Conservation (phyloP, 92 coral and sea anemone genomes). For the Actinostola sp. region DNA sequence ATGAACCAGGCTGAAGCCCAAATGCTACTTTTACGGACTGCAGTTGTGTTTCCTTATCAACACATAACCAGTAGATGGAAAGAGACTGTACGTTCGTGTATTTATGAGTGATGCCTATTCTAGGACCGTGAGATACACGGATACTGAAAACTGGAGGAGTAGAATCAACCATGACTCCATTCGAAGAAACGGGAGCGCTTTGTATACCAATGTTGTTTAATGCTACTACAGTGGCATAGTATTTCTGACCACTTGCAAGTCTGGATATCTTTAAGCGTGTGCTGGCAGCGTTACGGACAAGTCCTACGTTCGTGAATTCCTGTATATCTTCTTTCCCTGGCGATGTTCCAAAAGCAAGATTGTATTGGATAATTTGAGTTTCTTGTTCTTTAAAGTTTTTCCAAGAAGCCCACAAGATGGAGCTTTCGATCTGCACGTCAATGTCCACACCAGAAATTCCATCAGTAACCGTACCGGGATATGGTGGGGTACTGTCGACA, state of each 20-base stretch:
- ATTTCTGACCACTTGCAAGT: constrained; percentile 70
- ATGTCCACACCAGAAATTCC: constrained; percentile 59
- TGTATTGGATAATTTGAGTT: constrained; percentile 72
- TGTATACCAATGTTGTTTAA: constrained; percentile 81
- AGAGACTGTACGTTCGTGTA: constrained; percentile 43
- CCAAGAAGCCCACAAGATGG: constrained; percentile 86
- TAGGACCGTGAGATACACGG: constrained; percentile 71
- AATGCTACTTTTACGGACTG: constrained; percentile 66
- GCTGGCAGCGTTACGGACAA: constrained; percentile 71
- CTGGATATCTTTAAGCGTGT: constrained; percentile 71
- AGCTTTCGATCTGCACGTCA: constrained; percentile 73
- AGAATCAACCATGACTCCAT: constrained; percentile 82
- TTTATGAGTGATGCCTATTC: constrained; percentile 40
- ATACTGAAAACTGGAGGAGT: constrained; percentile 77
- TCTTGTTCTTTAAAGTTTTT: constrained; percentile 79
- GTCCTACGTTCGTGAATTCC: constrained; percentile 83
- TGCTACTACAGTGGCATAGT: constrained; percentile 86
- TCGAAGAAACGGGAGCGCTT: constrained; percentile 74
- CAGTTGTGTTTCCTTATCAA: constrained; percentile 74
- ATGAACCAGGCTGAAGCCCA: constrained; percentile 92
- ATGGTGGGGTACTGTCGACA: constrained; percentile 84
- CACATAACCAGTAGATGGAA: constrained; percentile 74
- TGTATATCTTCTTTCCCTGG: constrained; percentile 74
- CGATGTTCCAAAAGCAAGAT: constrained; percentile 83
- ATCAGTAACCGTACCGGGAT: constrained; percentile 73